Evolutionary conservation across 2,113 vertebrate species (phyloP).

Genomic region (Sapayoa aenigma): DNA sequence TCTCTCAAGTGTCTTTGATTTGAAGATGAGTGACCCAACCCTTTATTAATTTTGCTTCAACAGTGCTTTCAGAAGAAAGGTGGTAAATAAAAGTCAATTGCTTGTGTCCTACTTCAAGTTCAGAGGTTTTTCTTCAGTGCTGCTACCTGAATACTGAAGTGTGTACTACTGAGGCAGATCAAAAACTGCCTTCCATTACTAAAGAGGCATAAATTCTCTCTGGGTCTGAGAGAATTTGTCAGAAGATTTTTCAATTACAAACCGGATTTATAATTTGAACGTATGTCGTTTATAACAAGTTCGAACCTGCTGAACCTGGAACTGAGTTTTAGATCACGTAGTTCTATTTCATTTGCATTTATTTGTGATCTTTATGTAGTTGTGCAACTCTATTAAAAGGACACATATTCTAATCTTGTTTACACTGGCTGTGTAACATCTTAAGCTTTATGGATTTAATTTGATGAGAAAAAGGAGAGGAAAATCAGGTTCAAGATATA

Average conservation of each 20-base stretch:
- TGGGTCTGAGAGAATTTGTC: not conserved
- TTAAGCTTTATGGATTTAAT: not conserved
- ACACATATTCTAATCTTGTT: not conserved
- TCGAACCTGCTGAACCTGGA: not conserved
- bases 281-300: not conserved
- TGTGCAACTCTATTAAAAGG: not conserved
- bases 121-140: not conserved
- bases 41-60: not conserved
- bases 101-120: not conserved
- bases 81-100: not conserved
- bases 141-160: not conserved
- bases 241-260: not conserved
- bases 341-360: not conserved
- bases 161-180: not conserved
- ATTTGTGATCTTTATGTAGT: not conserved
- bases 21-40: not conserved
- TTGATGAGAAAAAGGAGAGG: not conserved
- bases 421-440: not conserved
- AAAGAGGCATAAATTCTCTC: not conserved
- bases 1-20: not conserved
- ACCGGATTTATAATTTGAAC: not conserved
- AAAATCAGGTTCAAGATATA: not conserved
- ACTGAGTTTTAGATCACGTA: not conserved
- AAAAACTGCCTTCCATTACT: not conserved
- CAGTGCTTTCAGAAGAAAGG: not conserved